These are phyloP conservation scores for Brachionus asplanchnoidis DNA, from an alignment of 1,140 invertebrate species.

Conservation along the genomic window DNA sequence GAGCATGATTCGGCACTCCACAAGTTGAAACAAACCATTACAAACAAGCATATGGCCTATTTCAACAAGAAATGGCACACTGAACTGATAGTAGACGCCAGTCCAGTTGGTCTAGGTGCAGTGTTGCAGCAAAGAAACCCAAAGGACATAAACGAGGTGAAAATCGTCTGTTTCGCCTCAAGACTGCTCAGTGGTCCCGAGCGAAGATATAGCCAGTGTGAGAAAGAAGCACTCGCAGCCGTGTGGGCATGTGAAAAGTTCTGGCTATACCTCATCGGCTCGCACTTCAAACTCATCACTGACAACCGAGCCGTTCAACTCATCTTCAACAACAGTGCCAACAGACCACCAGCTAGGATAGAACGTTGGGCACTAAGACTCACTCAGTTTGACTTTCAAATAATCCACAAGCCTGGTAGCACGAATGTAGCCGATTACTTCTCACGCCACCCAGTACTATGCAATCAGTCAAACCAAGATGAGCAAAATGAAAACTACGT, in stretches of 20 bases:
- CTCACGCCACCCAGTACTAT: not conserved
- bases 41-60: not conserved
- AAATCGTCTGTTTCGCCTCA: no score
- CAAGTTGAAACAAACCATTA: not conserved
- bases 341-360: not conserved
- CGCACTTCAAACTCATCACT: not conserved
- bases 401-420: not conserved
- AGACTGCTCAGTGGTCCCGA: not conserved
- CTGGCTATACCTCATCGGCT: not conserved
- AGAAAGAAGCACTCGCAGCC: not conserved
- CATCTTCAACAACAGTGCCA: not conserved
- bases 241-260: slow-evolving; percentile 7
- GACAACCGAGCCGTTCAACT: not conserved
- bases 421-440: not conserved
- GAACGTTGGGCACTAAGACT: not conserved
- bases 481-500: not conserved
- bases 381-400: not conserved
- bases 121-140: no score
- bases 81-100: slow-evolving; percentile 44
- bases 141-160: no score
- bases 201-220: not conserved
- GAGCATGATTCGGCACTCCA: slow-evolving; percentile 37
- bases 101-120: slow-evolving; percentile 54
- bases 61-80: slow-evolving; percentile 3
- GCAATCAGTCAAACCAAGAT: not conserved